These are phyloP conservation scores for Vanessa tameamea DNA, from an alignment of 1,140 invertebrate genomes.

Conservation along the genomic window DNA sequence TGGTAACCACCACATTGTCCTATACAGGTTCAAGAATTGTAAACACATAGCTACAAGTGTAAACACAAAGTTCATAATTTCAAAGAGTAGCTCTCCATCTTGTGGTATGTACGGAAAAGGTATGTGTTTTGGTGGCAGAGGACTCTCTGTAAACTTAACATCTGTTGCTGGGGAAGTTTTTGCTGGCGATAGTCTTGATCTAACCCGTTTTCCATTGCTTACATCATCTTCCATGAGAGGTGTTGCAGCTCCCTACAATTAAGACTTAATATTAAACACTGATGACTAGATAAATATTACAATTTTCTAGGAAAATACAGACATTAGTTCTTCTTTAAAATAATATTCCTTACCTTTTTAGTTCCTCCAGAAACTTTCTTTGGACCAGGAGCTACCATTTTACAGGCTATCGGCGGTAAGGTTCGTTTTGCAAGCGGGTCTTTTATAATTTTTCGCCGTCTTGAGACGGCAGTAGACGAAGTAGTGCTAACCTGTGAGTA, in stretches of 20 bases:
- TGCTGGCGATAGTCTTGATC: slow-evolving; percentile 45
- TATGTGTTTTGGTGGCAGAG: slow-evolving; percentile 87
- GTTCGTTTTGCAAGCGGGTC: slow-evolving; percentile 75
- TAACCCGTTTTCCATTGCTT: slow-evolving; percentile 49
- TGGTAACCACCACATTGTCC: slow-evolving; percentile 98
- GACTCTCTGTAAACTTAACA: slow-evolving; percentile 52
- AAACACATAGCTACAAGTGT: slow-evolving; percentile 87
- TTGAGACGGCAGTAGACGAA: slow-evolving; percentile 74
- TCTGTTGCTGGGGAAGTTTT: slow-evolving; percentile 35
- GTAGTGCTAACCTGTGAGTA: slow-evolving; percentile 71
- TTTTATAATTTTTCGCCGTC: slow-evolving; percentile 77
- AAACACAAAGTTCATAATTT: slow-evolving; percentile 91
- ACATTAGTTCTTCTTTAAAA: background rate
- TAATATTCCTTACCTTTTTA: slow-evolving; percentile 56
- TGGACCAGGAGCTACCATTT: slow-evolving; percentile 66
- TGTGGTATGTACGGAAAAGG: slow-evolving; percentile 91
- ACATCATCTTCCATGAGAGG: slow-evolving; percentile 61
- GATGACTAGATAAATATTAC: background rate
- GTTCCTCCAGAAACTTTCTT: slow-evolving; percentile 56
- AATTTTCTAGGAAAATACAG: background rate
- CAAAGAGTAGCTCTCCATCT: slow-evolving; percentile 92
- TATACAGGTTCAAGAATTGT: slow-evolving; percentile 97
- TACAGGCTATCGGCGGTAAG: slow-evolving; percentile 63
- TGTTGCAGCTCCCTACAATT: slow-evolving; percentile 48
- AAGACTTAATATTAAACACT: background rate